Evolutionary conservation across 2,888 invertebrate genomes (phyloP).

Genomic region (Apotomis capreana): DNA sequence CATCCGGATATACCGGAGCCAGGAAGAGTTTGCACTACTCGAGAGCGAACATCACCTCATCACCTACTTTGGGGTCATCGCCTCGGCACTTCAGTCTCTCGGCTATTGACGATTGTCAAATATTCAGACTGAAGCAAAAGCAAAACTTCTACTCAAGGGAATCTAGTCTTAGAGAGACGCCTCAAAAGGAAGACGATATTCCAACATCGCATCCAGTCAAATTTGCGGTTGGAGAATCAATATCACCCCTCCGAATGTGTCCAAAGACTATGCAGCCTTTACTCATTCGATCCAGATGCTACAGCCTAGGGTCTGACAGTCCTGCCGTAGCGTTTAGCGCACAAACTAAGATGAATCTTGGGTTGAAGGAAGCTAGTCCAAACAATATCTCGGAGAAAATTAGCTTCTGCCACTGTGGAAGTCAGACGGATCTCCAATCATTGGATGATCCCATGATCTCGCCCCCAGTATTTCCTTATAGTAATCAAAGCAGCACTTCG

Average conservation of each 20-base stretch:
- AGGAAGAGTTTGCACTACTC: constrained; percentile 72
- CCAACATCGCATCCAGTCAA: constrained; percentile 78
- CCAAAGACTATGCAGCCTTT: constrained; percentile 62
- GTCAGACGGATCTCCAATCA: constrained; percentile 88
- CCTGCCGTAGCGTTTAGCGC: constrained; percentile 84
- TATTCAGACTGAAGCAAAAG: constrained; percentile 75
- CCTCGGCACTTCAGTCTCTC: constrained; percentile 88
- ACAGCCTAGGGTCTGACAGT: constrained; percentile 85
- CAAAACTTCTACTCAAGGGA: constrained; percentile 75
- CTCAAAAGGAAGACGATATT: constrained; percentile 63
- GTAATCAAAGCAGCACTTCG: constrained; percentile 77
- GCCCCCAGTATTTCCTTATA: constrained; percentile 75
- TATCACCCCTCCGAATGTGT: constrained; percentile 74
- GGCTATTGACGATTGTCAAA: constrained; percentile 84
- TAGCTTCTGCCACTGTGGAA: constrained; percentile 87
- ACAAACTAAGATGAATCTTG: constrained; percentile 85
- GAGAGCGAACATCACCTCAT: constrained; percentile 70
- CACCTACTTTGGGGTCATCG: constrained; percentile 81
- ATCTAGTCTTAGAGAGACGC: constrained; percentile 74
- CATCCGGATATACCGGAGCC: constrained; percentile 82
- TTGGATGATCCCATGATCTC: constrained; percentile 83
- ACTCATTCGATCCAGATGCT: constrained; percentile 82
- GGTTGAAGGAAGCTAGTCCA: constrained; percentile 81
- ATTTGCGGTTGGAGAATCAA: constrained; percentile 88
- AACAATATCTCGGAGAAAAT: constrained; percentile 66